Conservation (phyloP, 1,140 invertebrate species). For the Gonatopus flavifemur region DNA sequence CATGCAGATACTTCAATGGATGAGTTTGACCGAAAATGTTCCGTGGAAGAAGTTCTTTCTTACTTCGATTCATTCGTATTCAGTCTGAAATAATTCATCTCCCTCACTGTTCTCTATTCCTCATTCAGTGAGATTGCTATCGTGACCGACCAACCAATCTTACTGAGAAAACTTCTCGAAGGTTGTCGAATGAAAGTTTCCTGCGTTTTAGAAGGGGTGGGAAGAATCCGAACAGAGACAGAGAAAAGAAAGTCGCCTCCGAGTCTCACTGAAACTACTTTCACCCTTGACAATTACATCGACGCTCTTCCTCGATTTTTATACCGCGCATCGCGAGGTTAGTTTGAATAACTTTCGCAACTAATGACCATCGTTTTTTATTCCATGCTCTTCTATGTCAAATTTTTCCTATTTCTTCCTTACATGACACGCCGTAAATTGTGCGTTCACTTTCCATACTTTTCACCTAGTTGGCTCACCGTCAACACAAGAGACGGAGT, state of each 20-base stretch:
- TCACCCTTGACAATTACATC: conserved; percentile 41
- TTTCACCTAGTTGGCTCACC: conserved; percentile 57
- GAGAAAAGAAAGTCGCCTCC: conserved; percentile 6
- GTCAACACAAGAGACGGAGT: conserved; percentile 38
- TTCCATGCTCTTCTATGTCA: conserved; percentile 4
- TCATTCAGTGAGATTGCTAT: too few relatives aligned
- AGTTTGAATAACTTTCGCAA: conserved; percentile 53
- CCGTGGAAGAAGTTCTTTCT: too few relatives aligned
- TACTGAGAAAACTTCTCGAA: conserved; percentile 24
- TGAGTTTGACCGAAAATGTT: too few relatives aligned
- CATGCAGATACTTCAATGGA: too few relatives aligned
- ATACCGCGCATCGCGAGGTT: conserved; percentile 20
- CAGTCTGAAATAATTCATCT: too few relatives aligned
- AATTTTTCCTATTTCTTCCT: background rate
- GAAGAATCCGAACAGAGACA: conserved; percentile 25
- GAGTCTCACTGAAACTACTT: conserved; percentile 38
- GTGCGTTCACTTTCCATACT: conserved; percentile 54
- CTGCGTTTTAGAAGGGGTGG: conserved; percentile 1
- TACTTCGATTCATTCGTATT: too few relatives aligned
- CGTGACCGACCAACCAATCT: too few relatives aligned
- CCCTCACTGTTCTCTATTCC: too few relatives aligned
- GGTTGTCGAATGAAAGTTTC: conserved; percentile 25
- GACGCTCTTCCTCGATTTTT: conserved; percentile 39
- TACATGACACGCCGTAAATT: conserved; percentile 42
- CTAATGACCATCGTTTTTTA: conserved; percentile 23